Base-by-base conservation (phyloP, 2,888 invertebrate species). In the Nebria salina region DNA sequence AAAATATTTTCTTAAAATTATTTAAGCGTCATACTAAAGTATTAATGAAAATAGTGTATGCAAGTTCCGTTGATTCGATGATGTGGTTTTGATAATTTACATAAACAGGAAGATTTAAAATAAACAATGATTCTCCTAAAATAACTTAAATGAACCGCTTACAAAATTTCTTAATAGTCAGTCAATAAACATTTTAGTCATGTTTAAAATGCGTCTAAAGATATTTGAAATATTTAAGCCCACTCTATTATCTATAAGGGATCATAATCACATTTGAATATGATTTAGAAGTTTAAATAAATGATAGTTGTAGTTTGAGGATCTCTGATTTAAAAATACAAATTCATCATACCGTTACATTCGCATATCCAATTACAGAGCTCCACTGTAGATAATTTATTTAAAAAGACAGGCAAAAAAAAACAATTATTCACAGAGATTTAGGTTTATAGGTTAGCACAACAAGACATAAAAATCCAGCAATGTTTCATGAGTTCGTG, bases 331-430 rank as follows among this genome's bases (percentile, higher is more conserved):
- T 6, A 54, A 54, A 54, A 54, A 54, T 54, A 34, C 34, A 34
- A 34, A 34, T 54, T 54, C 8, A 54, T 54, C 54, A 54, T 54
- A 54, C 54, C 54, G 54, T 54, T 54, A 54, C 54, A 54, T 54
- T 54, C 54, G 54, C 54, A 54, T 54, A 54, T 54, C 54, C 54
- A 54, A 54, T 54, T 54, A 54, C 54, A 54, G 54, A 54, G 54
- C 54, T 54, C 54, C 54, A 54, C 54, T 54, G 54, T 54, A 54
- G 8, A 54, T 54, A 54, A 54, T 54, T 54, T 54, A 54, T 54
- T 54, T 54, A 54, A 13, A 54, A 54, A 8, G 54, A 8, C 54
- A 54, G 54, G 54, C 4, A 54, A 54, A 54, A 54, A 54, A 34
- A 34, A 2, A 2, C 34, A 34, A 54, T 54, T 5, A 54, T 7